These are phyloP conservation scores for Epizoanthus stellaris DNA, from an alignment of 92 coral and sea anemone genomes.

Conservation along the genomic window DNA sequence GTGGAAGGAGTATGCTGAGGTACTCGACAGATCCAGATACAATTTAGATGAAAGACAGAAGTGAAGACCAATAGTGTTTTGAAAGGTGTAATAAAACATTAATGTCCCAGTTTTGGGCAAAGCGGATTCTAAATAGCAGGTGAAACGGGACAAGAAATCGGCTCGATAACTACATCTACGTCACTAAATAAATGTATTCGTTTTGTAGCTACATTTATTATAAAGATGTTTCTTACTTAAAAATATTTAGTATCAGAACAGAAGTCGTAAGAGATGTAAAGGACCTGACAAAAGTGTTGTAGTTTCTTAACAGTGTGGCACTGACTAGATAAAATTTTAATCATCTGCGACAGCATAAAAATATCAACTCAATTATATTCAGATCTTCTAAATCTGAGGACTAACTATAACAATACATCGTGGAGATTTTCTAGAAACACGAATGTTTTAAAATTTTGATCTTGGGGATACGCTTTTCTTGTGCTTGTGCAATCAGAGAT, in stretches of 20 bases:
- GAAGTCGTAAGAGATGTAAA: not conserved
- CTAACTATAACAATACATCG: slow-evolving; percentile 1
- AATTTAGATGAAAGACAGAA: not conserved
- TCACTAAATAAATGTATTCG: not conserved
- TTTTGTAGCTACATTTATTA: not conserved
- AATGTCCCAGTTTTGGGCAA: slow-evolving; percentile 16
- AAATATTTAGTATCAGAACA: not conserved
- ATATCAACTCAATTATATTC: not conserved
- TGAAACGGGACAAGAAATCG: not conserved
- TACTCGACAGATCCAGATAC: slow-evolving; percentile 5
- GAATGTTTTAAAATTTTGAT: not conserved
- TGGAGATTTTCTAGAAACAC: not conserved
- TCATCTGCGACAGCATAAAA: not conserved
- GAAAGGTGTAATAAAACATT: slow-evolving; percentile 38
- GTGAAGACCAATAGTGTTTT: slow-evolving; percentile 11
- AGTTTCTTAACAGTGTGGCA: not conserved
- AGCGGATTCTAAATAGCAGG: slow-evolving; percentile 26
- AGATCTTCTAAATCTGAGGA: not conserved
- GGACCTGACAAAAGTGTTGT: not conserved
- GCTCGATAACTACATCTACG: not conserved
- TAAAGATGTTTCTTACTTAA: not conserved
- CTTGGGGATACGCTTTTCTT: not conserved
- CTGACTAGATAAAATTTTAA: not conserved
- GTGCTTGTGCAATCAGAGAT: slow-evolving; percentile 13
- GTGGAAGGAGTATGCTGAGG: not conserved